Evolutionary conservation across 2,888 invertebrate species (phyloP).

Genomic region (Polyommatus iphigenia): DNA sequence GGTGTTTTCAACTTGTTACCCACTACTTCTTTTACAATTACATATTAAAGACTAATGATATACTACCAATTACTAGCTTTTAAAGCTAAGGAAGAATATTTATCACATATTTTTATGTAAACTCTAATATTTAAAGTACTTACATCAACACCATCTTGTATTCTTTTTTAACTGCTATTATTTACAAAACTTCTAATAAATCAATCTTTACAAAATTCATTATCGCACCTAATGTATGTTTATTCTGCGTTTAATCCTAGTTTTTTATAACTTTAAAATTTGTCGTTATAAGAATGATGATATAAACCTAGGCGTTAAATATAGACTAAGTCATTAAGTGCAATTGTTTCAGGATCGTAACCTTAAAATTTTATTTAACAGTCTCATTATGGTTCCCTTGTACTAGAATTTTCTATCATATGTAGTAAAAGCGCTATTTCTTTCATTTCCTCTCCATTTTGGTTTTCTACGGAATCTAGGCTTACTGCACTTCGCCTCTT

Average conservation of each 20-base stretch:
- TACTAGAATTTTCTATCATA: background rate
- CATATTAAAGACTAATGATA: background rate
- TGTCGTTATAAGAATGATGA: too few relatives aligned
- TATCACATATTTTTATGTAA: constrained; percentile 1
- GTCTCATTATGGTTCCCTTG: background rate
- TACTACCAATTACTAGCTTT: background rate
- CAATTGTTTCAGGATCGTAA: background rate
- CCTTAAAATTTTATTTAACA: background rate
- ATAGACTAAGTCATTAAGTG: background rate
- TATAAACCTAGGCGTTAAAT: background rate
- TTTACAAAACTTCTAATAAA: background rate
- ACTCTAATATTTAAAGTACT: background rate
- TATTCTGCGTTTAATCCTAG: too few relatives aligned
- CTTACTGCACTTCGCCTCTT: constrained; percentile 41
- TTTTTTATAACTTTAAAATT: too few relatives aligned
- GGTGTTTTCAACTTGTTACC: background rate
- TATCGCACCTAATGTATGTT: background rate
- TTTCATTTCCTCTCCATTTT: background rate
- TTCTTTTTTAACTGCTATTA: background rate
- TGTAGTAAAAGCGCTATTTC: constrained; percentile 15
- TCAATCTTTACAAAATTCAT: background rate
- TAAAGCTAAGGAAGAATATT: background rate
- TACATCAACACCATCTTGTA: too few relatives aligned
- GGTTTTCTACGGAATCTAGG: background rate
- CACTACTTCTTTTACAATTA: background rate